Percentiles rank a stretch among this genome's conserved stretches.
Evolutionary conservation across 2,888 invertebrate genomes (phyloP).

Genomic region (Plebejus argus): DNA sequence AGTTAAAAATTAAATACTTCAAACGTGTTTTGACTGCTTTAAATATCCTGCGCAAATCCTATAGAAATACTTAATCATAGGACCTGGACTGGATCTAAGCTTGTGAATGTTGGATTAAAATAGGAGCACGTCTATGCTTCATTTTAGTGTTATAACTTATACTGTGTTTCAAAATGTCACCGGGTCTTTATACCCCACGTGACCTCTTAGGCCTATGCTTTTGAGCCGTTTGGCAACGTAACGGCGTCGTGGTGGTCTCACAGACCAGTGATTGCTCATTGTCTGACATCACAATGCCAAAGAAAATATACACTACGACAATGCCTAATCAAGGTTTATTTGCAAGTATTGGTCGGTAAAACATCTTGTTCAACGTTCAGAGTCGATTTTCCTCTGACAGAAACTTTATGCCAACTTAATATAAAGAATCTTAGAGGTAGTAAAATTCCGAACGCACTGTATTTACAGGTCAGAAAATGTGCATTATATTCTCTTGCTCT

Average conservation of each 20-base stretch:
- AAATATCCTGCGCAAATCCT: no score
- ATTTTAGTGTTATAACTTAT: no score
- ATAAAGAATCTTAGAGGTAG: no score
- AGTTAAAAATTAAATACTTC: no score
- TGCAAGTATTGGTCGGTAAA: slow-evolving; percentile 36
- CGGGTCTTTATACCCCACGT: neutral
- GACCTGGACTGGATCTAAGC: no score
- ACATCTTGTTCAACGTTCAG: neutral
- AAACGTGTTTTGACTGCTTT: no score
- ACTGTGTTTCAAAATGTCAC: no score
- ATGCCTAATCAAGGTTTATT: slow-evolving; percentile 68
- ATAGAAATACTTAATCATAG: no score
- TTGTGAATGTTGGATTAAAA: no score
- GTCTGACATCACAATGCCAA: slow-evolving; percentile 64
- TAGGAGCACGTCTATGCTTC: no score
- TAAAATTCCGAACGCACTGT: neutral
- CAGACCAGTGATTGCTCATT: slow-evolving; percentile 68
- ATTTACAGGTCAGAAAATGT: neutral
- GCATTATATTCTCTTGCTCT: neutral
- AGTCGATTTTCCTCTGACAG: neutral
- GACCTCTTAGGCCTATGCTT: neutral
- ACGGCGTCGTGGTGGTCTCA: slow-evolving; percentile 54
- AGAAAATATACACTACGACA: no score
- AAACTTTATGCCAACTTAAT: neutral
- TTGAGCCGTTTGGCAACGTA: neutral